These are phyloP conservation scores for Montipora capricornis DNA, from an alignment of 64 coral and sea anemone genomes.

Conservation along the genomic window DNA sequence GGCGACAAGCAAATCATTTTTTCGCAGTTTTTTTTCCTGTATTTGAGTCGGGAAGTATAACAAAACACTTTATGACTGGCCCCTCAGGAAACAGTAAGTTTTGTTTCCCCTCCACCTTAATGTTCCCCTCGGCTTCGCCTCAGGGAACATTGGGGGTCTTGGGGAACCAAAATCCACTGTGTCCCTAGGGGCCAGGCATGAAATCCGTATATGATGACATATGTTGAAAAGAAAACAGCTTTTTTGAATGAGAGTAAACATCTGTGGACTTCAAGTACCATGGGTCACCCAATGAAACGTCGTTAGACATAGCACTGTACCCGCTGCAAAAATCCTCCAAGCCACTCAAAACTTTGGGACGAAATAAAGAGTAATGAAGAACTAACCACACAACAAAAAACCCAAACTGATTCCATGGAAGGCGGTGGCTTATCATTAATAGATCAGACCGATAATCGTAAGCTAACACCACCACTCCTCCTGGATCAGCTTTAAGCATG, in stretches of 20 bases:
- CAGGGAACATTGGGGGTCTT: too few relatives aligned
- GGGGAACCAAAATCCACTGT: too few relatives aligned
- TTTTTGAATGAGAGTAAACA: slow-evolving; percentile 36
- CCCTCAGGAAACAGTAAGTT: too few relatives aligned
- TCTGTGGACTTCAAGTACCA: slow-evolving; percentile 40
- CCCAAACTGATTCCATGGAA: slow-evolving; percentile 23
- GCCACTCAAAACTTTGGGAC: slow-evolving; percentile 11
- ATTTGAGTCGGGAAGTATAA: too few relatives aligned
- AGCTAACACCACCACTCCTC: slow-evolving; percentile 24
- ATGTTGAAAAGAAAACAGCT: too few relatives aligned
- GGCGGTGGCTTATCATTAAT: slow-evolving; percentile 50
- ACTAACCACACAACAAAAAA: slow-evolving; percentile 48
- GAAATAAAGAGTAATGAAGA: slow-evolving; percentile 62
- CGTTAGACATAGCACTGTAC: slow-evolving; percentile 29
- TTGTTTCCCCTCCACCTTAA: too few relatives aligned
- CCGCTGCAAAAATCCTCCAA: neutral
- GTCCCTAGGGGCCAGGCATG: too few relatives aligned
- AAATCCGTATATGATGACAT: too few relatives aligned
- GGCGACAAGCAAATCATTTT: slow-evolving; percentile 1
- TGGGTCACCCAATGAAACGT: neutral
- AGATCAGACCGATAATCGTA: slow-evolving; percentile 24
- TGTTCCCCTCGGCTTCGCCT: too few relatives aligned
- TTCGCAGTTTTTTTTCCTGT: too few relatives aligned
- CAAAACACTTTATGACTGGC: too few relatives aligned
- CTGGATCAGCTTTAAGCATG: slow-evolving; percentile 37